Base-by-base conservation (phyloP, 2,113 vertebrate species). In the Phycodurus eques region DNA sequence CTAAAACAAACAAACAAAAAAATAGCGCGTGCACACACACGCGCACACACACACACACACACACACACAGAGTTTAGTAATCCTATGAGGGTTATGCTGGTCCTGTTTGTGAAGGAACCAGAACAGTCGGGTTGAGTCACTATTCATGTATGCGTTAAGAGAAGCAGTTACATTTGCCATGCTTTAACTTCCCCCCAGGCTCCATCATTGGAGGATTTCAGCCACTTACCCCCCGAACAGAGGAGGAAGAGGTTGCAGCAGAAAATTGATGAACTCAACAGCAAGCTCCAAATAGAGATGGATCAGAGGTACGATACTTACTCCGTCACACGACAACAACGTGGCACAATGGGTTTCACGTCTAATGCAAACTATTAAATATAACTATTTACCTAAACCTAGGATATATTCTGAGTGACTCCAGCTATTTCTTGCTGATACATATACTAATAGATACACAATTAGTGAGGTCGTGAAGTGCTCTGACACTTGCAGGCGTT, bases 201-300 rank as follows among this genome's bases (percentile, higher is more conserved):
- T 11, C 94, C 96, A 19, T 94, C 95, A 42, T 85, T 95, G 64
- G 98, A 99, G 89, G 98, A 99, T 85, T 98, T 95, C 83, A 99
- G 98, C 89, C 98, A 99, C 77, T 92, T 99, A 70, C 98, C 98
- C 8, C 98, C 98, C 12, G 98, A 99, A 80, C 98, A 99, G 85
- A 94, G 98, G 81, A 95, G 98, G 74, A 99, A 99, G 91, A 95
- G 94, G 88, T 92, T 99, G 70, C 96, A 96, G 78, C 96, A 98
- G 82, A 93, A 93, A 88, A 97, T 99, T 0, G 98, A 99, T 80
- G 98, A 99, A 80, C 96, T 99, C 60, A 93, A 91, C 90, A 94
- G 93, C 88, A 97, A 98, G 82, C 93, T 99, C 13, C 96, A 99
- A 87, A 99, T 98, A 80, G 96, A 99, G 90, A 93, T 94, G 57